A percentile compares a stretch with the other conserved stretches of the same genome.
phyloP scores from a whole-genome alignment of 2,113 vertebrate species.

The Cyprinodon variegatus region DNA sequence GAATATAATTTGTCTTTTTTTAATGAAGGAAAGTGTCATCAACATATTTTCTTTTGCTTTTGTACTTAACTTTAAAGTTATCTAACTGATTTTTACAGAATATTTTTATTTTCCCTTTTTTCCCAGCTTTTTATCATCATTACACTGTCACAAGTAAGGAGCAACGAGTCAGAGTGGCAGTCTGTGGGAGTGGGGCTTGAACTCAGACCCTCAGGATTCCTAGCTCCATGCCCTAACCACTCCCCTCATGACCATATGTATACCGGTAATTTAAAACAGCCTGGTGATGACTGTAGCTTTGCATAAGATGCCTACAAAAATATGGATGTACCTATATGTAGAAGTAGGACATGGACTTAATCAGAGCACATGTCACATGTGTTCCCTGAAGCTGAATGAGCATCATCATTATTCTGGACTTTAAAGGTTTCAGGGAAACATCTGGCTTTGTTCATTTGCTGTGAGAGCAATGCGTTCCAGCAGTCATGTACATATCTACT shows the following conservation, averaged over 20 bases:
- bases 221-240: too few relatives aligned
- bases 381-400: background rate
- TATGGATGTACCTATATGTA: background rate
- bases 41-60: background rate
- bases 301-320: background rate
- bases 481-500: background rate
- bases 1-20: background rate
- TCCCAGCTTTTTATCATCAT: too few relatives aligned
- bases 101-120: too few relatives aligned
- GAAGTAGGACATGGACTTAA: background rate
- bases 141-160: too few relatives aligned
- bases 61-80: background rate
- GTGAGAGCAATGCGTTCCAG: constrained; percentile 8
- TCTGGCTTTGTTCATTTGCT: constrained; percentile 10
- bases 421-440: background rate
- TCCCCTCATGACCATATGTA: background rate
- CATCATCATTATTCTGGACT: background rate
- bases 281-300: background rate
- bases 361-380: background rate
- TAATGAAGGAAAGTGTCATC: background rate
- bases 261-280: background rate
- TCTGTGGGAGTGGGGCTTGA: too few relatives aligned
- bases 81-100: too few relatives aligned
- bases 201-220: too few relatives aligned
- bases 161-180: too few relatives aligned